Base-by-base conservation (phyloP, 2,797 vertebrate species). In the Philypnodon macrostomus region DNA sequence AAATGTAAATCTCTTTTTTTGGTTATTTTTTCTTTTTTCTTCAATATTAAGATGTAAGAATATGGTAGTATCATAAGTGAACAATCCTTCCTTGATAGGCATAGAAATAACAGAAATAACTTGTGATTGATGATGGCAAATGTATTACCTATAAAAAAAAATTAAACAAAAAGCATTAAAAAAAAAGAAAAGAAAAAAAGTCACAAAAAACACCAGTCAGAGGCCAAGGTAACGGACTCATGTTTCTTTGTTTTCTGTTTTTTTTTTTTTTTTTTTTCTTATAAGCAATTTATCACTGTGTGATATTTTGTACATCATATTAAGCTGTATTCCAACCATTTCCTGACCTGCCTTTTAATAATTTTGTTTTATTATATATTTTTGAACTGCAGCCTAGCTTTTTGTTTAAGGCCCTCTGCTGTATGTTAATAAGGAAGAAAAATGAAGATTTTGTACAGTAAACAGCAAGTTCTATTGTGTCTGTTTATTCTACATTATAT, bases 241-340 rank as follows among this genome's bases (percentile, higher is more conserved):
- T 72, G 62, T 85, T 85, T 84, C 57, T 87, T 79, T 84, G 69
- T 83, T 80, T 87, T 85, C 86, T 84, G 86, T 78, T 85, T 88
- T 88, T 90, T 89, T 88, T 86, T 85, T 85, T 87, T 85, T 87
- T 84, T 87, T 78, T 85, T 88, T 88, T 90, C 88, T 88, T 86
- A 88, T 83, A 85, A 86, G 83, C 88, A 88, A 79, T 80, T 92
- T 94, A 93, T 94, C 92, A 94, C 92, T 92, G 90, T 95, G 93
- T 95, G 92, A 93, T 93, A 93, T 90, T 92, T 91, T 90, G 85
- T 85, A 91, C 80, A 89, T 89, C 87, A 89, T 89, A 88, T 89
- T 87, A 90, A 84, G 79, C 88, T 88, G 83, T 86, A 89, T 87
- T 91, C 80, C 73, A 88, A 87, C 73, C 51, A 80, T 87, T 88